These are phyloP conservation scores for Anguilla japonica DNA, from an alignment of 2,113 vertebrate species.

Conservation along the genomic window DNA sequence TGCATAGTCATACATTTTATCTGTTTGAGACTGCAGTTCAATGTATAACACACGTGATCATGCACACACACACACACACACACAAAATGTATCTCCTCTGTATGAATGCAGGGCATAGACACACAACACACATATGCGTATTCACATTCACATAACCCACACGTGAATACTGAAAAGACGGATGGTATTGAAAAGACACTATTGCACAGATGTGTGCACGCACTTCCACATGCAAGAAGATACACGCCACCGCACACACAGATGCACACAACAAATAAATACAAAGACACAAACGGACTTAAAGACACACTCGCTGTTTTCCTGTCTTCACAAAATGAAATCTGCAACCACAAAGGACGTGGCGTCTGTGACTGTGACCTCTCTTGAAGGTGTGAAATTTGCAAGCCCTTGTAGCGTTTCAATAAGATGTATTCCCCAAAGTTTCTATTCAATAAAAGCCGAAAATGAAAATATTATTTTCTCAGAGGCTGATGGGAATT, in stretches of 20 bases:
- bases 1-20: too few species aligned
- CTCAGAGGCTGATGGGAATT: constrained; percentile 95
- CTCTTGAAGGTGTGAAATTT: constrained; percentile 80
- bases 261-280: neutral
- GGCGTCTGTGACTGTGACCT: constrained; percentile 81
- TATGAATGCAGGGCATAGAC: neutral
- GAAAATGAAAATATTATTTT: constrained; percentile 99
- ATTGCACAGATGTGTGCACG: neutral
- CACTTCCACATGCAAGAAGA: neutral
- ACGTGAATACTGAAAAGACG: too few species aligned
- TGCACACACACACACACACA: neutral
- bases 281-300: neutral
- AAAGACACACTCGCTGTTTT: constrained; percentile 74
- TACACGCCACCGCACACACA: constrained; percentile 33
- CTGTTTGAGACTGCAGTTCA: too few species aligned
- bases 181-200: neutral
- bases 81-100: neutral
- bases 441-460: constrained; percentile 98
- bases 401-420: constrained; percentile 77
- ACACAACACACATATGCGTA: neutral
- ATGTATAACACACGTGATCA: too few species aligned
- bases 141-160: neutral
- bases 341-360: constrained; percentile 83
- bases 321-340: constrained; percentile 85
- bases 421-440: constrained; percentile 92